Evolutionary conservation across 2,888 invertebrate genomes (phyloP).

Genomic region (Melinopterus prodromus): DNA sequence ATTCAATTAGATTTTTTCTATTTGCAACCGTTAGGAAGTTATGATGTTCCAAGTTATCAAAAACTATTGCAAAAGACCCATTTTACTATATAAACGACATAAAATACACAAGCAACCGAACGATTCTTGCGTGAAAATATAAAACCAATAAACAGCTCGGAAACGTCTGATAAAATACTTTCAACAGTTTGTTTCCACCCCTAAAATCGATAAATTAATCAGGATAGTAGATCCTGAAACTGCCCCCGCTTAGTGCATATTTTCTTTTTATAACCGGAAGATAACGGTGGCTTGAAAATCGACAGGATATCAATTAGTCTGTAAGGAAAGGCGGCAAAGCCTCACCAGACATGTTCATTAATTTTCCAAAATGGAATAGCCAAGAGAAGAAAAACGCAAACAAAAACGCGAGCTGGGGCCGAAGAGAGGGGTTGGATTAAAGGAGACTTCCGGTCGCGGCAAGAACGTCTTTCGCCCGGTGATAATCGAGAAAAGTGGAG

Average conservation of each 20-base stretch:
- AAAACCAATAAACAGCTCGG: too few species aligned
- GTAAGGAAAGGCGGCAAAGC: neutral
- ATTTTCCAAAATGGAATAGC: neutral
- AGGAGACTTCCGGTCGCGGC: neutral
- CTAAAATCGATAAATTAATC: neutral
- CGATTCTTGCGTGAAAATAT: too few species aligned
- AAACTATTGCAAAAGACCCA: too few species aligned
- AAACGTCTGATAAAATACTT: too few species aligned
- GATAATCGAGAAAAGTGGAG: neutral
- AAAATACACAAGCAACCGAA: too few species aligned
- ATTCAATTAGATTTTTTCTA: too few species aligned
- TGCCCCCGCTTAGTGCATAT: neutral
- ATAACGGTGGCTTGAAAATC: neutral
- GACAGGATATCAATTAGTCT: conserved; percentile 4
- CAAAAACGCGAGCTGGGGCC: neutral
- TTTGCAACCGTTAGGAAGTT: too few species aligned
- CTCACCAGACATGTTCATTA: neutral
- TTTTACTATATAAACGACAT: too few species aligned
- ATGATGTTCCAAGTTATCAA: too few species aligned
- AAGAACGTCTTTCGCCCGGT: neutral
- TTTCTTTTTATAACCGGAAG: neutral
- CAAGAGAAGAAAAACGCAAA: neutral
- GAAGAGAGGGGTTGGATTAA: neutral
- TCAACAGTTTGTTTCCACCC: too few species aligned
- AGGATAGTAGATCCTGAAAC: neutral